Conservation (phyloP, 2,888 invertebrate genomes). For the Zygaena filipendulae region DNA sequence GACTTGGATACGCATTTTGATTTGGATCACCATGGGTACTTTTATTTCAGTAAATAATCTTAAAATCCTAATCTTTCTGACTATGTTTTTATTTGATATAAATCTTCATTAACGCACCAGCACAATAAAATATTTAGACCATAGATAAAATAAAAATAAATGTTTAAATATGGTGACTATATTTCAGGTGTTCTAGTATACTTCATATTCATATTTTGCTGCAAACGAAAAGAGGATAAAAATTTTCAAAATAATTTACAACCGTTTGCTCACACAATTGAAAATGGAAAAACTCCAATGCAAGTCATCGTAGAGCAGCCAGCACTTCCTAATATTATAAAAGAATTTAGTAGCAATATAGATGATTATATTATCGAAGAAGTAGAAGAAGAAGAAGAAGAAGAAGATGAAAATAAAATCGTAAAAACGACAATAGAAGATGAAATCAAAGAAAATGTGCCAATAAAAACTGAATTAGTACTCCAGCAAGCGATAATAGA, state of each 20-base stretch:
- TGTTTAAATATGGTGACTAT: no score
- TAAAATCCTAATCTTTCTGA: not conserved
- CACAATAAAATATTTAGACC: no score
- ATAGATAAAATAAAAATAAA: not conserved
- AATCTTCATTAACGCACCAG: no score
- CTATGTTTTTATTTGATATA: no score
- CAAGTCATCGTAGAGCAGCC: conserved; percentile 51
- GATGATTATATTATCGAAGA: conserved; percentile 21
- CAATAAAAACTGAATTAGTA: conserved; percentile 29
- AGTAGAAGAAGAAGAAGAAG: no score
- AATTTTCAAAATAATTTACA: conserved; percentile 26
- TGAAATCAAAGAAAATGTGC: conserved; percentile 21
- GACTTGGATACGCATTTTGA: conserved; percentile 86
- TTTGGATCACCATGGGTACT: conserved; percentile 85
- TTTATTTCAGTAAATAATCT: conserved; percentile 1
- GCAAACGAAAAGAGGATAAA: conserved; percentile 26
- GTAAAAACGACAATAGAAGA: conserved; percentile 24
- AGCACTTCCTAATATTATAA: conserved; percentile 45
- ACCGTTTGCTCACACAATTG: conserved; percentile 22
- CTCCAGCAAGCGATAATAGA: conserved; percentile 41
- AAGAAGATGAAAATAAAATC: conserved; percentile 16
- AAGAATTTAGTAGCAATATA: conserved; percentile 27
- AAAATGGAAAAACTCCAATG: conserved; percentile 44
- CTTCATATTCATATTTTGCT: conserved; percentile 37
- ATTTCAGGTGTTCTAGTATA: conserved; percentile 57